Conservation (phyloP, 2,113 vertebrate species). For the Salvelinus alpinus region DNA sequence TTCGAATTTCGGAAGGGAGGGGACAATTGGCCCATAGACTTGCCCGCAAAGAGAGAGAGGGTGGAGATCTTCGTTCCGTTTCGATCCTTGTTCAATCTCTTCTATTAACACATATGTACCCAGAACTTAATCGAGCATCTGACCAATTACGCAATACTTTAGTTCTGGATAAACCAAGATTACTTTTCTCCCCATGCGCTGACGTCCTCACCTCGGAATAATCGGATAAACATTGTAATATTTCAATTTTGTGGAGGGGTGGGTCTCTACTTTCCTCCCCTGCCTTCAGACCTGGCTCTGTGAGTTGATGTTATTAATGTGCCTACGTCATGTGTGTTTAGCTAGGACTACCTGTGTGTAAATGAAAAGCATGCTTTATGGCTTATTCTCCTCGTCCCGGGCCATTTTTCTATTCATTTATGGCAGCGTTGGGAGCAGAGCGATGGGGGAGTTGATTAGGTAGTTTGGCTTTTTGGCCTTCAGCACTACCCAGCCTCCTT, state of each 20-base stretch:
- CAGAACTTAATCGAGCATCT: no score
- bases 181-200: slow-evolving; percentile 14
- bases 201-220: slow-evolving; percentile 10
- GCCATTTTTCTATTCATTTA: slow-evolving; percentile 9
- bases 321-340: background rate
- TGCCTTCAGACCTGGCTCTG: background rate
- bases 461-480: slow-evolving; percentile 21
- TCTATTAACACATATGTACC: no score
- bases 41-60: no score
- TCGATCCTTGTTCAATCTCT: no score
- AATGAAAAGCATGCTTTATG: background rate
- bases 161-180: background rate
- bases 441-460: slow-evolving; percentile 3
- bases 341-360: background rate
- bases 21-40: no score
- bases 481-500: background rate
- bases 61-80: no score
- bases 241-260: background rate
- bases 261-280: background rate
- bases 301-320: slow-evolving; percentile 22
- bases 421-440: slow-evolving; percentile 9
- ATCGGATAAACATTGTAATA: background rate
- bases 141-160: no score
- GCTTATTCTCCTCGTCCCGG: background rate
- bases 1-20: no score